Conservation (phyloP, 1,140 invertebrate genomes). For the Rhagoletis zephyria region DNA sequence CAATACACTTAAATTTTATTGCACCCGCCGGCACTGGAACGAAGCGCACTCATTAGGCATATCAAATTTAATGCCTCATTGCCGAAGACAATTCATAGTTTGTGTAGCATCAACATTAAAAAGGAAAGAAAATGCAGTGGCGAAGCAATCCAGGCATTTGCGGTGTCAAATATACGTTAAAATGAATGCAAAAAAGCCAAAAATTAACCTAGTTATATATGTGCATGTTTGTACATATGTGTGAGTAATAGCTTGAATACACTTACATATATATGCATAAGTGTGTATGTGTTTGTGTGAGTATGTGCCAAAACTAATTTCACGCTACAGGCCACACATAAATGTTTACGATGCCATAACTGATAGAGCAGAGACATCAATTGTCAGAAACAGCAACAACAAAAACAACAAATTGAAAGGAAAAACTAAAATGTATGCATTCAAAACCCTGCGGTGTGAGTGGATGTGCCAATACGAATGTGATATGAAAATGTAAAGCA, state of each 20-base stretch:
- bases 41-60: conserved; percentile 28
- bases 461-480: background rate
- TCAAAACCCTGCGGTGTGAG: background rate
- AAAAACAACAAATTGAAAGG: background rate
- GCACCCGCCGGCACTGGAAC: background rate
- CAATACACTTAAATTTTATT: conserved; percentile 35
- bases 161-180: conserved; percentile 15
- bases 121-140: background rate
- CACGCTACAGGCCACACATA: conserved; percentile 49
- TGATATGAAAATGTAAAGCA: conserved; percentile 14
- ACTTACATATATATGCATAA: background rate
- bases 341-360: conserved; percentile 50
- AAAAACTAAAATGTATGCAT: conserved; percentile 1
- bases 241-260: background rate
- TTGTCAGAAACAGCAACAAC: conserved; percentile 31
- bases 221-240: background rate
- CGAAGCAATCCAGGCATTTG: background rate
- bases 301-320: conserved; percentile 42
- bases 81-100: conserved; percentile 2
- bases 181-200: background rate
- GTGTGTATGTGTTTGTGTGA: background rate
- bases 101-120: background rate
- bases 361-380: conserved; percentile 48
- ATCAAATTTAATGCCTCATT: conserved; percentile 50
- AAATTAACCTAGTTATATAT: background rate